Evolutionary conservation across 2,113 vertebrate species (phyloP).

Genomic region (Ahaetulla prasina): DNA sequence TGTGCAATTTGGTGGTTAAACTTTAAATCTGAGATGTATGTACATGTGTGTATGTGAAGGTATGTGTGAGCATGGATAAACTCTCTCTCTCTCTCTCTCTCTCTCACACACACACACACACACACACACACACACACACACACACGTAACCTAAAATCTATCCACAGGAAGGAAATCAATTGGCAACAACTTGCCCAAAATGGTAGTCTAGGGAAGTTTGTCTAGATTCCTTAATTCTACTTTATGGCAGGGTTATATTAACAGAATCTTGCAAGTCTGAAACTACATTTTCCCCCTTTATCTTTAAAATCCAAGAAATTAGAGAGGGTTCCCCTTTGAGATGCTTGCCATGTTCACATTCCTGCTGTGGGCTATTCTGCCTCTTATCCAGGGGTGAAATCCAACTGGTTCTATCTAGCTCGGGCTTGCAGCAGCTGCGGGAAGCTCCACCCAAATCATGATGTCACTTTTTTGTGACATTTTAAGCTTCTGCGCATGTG

Average conservation of each 20-base stretch:
- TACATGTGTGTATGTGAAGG: neutral
- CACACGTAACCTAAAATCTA: neutral
- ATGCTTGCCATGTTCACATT: neutral
- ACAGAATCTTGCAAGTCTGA: neutral
- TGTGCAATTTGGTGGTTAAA: neutral
- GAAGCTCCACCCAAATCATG: no score
- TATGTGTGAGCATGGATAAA: neutral
- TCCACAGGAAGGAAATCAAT: neutral
- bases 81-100: no score
- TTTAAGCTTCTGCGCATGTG: no score
- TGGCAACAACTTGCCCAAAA: neutral
- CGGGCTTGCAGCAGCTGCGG: no score
- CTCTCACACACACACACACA: neutral
- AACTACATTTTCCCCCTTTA: neutral
- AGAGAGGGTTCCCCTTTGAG: neutral
- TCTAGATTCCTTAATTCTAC: neutral
- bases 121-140: neutral
- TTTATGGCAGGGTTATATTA: neutral
- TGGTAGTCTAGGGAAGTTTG: neutral
- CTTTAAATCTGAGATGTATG: neutral
- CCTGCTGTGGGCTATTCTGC: neutral
- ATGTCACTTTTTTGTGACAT: no score
- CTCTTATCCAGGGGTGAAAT: no score
- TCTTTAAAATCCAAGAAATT: neutral
- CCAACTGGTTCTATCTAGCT: no score